Base-by-base conservation (phyloP, 2,888 invertebrate genomes). In the Phyllotreta cruciferae region DNA sequence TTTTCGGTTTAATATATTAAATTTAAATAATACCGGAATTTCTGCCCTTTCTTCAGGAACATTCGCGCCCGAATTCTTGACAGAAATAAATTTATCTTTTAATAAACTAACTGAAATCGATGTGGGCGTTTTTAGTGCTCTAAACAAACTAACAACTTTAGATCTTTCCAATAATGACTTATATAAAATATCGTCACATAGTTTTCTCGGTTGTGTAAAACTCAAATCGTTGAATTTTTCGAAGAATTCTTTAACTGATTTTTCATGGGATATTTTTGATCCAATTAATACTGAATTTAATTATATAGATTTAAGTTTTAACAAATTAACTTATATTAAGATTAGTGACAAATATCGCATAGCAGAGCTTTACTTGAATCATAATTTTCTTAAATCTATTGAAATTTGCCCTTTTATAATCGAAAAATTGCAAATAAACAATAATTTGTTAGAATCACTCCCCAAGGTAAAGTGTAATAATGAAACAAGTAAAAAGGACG, bases 101-200 rank as follows among this genome's bases (percentile, higher is more conserved):
- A 24, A 24, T 24, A 24, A 24, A 24, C 4, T 24, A 24, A 24
- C 24, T 24, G 24, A 24, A 24, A 24, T 24, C 24, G 24, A 24
- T 24, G 24, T 24, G 24, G 24, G 24, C 4, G 24, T 24, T 24
- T 24, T 24, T 24, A 24, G 24, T 24, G 1, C 24, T 24, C 24
- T 24, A 24, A 24, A 24, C 9, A 35, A 52, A 10, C 52, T 52
- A 6, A 5, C 36, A 1, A 34, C 7, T 37, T 36, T 52, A 6
- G 37, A 52, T 52, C 38, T 52, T 9, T 36, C 52, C 0, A 11
- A 36, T 37, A 52, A 52, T 37, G 9, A 52, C n/a, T 24, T 52
- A 11, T 9, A 10, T 10, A 52, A 6, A 11, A 36, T 52, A 6
- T 3, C 6, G 6, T 11, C 24, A 0, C 8, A 50, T 9, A 36